Percentiles rank a stretch among this genome's conserved stretches.
These are phyloP conservation scores for Microchrysa polita DNA, from an alignment of 2,888 invertebrate species.

Conservation along the genomic window DNA sequence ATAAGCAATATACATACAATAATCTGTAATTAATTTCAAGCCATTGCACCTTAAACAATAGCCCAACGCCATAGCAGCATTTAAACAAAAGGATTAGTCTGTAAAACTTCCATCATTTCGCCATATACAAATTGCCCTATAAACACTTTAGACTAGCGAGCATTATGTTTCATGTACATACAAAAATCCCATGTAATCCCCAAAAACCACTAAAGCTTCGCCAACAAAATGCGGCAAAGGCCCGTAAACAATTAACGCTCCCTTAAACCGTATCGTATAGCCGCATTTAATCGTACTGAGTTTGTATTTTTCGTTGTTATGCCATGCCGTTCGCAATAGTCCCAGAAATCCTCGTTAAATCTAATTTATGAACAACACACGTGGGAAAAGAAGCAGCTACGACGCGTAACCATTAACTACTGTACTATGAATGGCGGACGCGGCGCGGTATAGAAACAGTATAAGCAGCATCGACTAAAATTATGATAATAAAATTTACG, in stretches of 20 bases:
- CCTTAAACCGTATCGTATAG: conserved; percentile 25
- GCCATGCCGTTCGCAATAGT: conserved; percentile 4
- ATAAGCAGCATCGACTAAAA: not conserved
- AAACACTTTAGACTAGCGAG: conserved; percentile 35
- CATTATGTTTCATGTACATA: conserved; percentile 33
- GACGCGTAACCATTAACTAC: conserved; percentile 22
- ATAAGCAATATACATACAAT: no score
- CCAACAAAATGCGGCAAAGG: conserved; percentile 16
- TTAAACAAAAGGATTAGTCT: not conserved
- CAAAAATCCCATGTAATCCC: conserved; percentile 43
- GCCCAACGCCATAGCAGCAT: no score
- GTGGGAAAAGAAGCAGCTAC: conserved; percentile 47
- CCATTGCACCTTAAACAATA: no score
- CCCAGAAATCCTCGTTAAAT: conserved; percentile 49
- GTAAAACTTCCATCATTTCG: not conserved
- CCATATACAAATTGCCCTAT: conserved; percentile 6
- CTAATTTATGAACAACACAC: conserved; percentile 51
- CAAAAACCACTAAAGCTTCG: conserved; percentile 37
- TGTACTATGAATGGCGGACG: no score
- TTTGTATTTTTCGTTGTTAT: conserved; percentile 38
- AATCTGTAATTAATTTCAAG: no score
- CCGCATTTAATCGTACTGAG: conserved; percentile 40
- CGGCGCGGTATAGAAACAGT: no score
- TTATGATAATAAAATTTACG: conserved; percentile 29
- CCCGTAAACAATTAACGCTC: conserved; percentile 45